Evolutionary conservation across 2,113 vertebrate genomes (phyloP), one percentile per base, ranked within the genome.

Genomic region (Fulica atra): DNA sequence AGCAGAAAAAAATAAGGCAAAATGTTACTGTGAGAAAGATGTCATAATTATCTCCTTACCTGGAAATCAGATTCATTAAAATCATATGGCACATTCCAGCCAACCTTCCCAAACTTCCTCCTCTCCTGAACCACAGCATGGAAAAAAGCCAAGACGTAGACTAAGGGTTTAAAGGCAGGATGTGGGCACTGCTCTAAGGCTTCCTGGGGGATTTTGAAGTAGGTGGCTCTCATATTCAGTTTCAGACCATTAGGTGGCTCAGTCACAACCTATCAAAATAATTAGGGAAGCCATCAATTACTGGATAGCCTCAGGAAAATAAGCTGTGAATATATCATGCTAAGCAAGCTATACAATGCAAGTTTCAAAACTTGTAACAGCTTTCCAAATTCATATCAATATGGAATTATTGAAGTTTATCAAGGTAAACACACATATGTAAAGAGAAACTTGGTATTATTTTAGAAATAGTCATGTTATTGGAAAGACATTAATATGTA

Each of bases 11-110:
- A 56, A 64, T 6, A 18, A 71, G 35, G 29, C 28, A 69, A 68
- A 81, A 78, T 61, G 23, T 73, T 61, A 81, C 15, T 68, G 26
- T 51, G 31, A 86, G 33, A 90, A 64, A 90, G 76, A 87, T 4
- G 0, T 29, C 33, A 40, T 33, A 72, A 77, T 26, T 66, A 6
- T 28, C 13, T 59, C 64, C n/a, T 83, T 96, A 99, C 99, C 97
- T 98, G 98, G 97, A 99, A 99, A 97, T 99, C 99, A 0, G 99
- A 99, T 94, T 99, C 99, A 17, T 99, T 99, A 97, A 99, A 99
- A 97, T 99, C 99, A 0, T 99, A 99, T 0, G 97, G 96, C 21
- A 99, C 98, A 0, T 99, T 99, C 99, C 99, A 99, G 56, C 99
- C 99, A 6, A 99, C 98, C 96, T 99, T 99, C 81, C 99, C 99